Base-by-base conservation (phyloP, 2,797 vertebrate species). In the Eremophila alpestris region DNA sequence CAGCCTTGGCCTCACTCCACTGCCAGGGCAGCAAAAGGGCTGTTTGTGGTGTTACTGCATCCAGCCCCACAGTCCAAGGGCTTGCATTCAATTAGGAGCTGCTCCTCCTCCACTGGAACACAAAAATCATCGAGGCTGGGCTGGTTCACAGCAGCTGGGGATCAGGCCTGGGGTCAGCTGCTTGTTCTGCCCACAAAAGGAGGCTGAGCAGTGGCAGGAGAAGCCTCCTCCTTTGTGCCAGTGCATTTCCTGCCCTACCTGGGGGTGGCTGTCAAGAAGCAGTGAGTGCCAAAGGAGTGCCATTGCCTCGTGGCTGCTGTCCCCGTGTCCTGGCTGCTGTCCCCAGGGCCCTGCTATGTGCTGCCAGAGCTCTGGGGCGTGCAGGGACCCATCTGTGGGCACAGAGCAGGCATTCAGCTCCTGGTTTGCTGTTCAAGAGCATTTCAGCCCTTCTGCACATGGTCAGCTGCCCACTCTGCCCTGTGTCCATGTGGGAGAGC, bases 361-460 rank as follows among this genome's bases (percentile, higher is more conserved):
- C 71, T 22, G 1, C n/a, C 0, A 1, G 41, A 56, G 36, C 60
- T 75, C 3, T 6, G 5, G 67, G 77, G 38, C 0, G 0, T 23
- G 78, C 30, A 5, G 0, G 7, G 38, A 14, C 30, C 22, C 63
- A 21, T 46, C 63, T 38, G 55, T 24, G 67, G 16, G 27, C 14
- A 15, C 52, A 2, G 4, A 21, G 62, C 63, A 59, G 46, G 38
- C 1, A 0, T 23, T 27, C 32, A 19, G 48, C 8, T 68, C 49
- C 62, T 83, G 34, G 9, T n/a, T 73, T 3, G 12, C 36, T 21
- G 5, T 54, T 34, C 5, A 41, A n/a, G 9, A 36, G 32, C 2
- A 0, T 71, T 83, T 38, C 79, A 81, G 45, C 60, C 49, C 46
- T 29, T 5, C 46, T 77, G 75, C 71, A 88, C 60, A 4, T 41